Evolutionary conservation across 1,140 invertebrate species (phyloP), one percentile per base, ranked within the genome.

Genomic region (Atopsyche davidsoni): DNA sequence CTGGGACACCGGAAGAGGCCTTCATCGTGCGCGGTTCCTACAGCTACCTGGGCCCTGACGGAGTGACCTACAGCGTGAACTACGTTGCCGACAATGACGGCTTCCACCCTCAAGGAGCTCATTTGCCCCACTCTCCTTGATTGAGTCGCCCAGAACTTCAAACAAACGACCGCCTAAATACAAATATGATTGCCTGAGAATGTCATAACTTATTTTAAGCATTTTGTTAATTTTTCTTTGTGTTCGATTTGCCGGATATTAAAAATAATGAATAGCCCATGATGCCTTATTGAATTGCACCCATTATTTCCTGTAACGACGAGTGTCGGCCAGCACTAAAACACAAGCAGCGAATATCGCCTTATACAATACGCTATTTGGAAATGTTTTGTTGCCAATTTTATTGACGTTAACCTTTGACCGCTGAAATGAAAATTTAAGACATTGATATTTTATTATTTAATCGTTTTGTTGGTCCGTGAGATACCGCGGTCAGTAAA

Each of bases 21-120:
- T 32, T 69, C 1, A 63, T 59, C 1, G 62, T 64, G 23, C 57
- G 51, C 25, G 75, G 75, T 45, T 54, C 57, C 14, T 77, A 70
- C 57, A 63, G 59, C 25, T 77, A 67, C 58, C 60, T 66, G 17
- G 72, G 64, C 23, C 60, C 64, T 18, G 69, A 73, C 57, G 73
- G 73, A 6, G 59, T 67, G 11, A 60, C 55, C 4, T 69, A 74
- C 55, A 64, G 61, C 17, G 59, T 72, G 10, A 57, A 43, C 21
- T 70, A 67, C 46, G 46, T 65, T 16, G 68, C 69, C 39, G 70
- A 70, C 54, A 64, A 67, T 41, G 59, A 66, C 16, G 68, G 69
- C 43, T 71, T 67, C 60, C 68, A 68, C 39, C 67, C 69, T 10
- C 34, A 57, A 13, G 66, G 66, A 24, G 49, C 28, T 1, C 49